These are phyloP conservation scores for Octodon degus DNA, from an alignment of 2,113 vertebrate genomes.

Conservation along the genomic window DNA sequence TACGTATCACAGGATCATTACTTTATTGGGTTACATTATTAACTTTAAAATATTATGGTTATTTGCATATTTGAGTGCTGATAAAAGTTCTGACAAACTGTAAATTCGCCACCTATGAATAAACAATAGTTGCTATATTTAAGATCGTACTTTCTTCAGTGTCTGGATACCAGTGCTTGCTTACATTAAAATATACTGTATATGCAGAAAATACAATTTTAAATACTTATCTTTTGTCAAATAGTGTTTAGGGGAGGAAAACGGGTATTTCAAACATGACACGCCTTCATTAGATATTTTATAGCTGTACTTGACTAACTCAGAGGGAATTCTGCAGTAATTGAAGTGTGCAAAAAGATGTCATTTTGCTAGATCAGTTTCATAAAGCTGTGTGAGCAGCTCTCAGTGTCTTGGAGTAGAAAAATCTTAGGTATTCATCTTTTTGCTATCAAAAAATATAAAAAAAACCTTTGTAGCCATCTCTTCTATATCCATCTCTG, in stretches of 20 bases:
- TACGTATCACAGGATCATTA: slow-evolving; percentile 19
- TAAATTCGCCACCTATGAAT: slow-evolving; percentile 7
- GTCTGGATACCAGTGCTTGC: slow-evolving; percentile 43
- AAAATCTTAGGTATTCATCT: slow-evolving; percentile 3
- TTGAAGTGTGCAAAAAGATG: slow-evolving; percentile 30
- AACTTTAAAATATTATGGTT: slow-evolving; percentile 57
- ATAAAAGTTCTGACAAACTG: slow-evolving; percentile 22
- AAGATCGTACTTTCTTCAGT: slow-evolving; percentile 49
- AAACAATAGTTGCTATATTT: slow-evolving; percentile 59
- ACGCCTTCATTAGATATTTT: slow-evolving; percentile 29
- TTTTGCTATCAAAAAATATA: not conserved
- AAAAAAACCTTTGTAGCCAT: not conserved
- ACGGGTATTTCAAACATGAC: not conserved
- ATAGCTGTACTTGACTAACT: slow-evolving; percentile 30
- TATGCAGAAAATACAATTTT: slow-evolving; percentile 59
- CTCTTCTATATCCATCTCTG: not conserved
- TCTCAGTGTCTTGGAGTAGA: not conserved
- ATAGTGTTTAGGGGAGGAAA: slow-evolving; percentile 46
- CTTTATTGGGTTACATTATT: slow-evolving; percentile 39
- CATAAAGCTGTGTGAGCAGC: slow-evolving; percentile 4
- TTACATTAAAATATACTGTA: slow-evolving; percentile 40
- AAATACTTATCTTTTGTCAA: slow-evolving; percentile 51
- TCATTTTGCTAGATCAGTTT: not conserved
- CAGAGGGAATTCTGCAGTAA: slow-evolving; percentile 64
- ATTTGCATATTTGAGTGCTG: slow-evolving; percentile 42